A percentile compares a stretch with the other conserved stretches of the same genome.
These are phyloP conservation scores for Drosophila seguyi DNA, from an alignment of 1,140 invertebrate genomes.

Conservation along the genomic window DNA sequence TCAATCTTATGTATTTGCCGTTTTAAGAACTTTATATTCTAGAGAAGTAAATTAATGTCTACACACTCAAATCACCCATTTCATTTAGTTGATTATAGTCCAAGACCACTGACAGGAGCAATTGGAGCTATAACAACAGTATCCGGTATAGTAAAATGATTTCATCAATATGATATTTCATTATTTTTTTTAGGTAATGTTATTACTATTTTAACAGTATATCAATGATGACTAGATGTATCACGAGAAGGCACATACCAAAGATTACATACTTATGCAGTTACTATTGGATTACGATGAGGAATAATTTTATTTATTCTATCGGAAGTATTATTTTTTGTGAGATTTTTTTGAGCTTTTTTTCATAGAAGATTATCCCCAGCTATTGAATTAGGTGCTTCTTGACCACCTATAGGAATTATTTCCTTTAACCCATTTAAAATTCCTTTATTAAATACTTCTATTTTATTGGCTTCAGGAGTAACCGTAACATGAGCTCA, in stretches of 20 bases:
- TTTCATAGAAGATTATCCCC: conserved; percentile 88
- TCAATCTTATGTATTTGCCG: conserved; percentile 87
- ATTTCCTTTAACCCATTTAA: conserved; percentile 87
- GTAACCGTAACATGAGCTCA: conserved; percentile 87
- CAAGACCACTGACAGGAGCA: conserved; percentile 47
- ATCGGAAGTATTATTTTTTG: conserved; percentile 54
- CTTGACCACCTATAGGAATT: conserved; percentile 87
- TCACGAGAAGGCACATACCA: conserved; percentile 87
- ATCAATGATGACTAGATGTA: conserved; percentile 89
- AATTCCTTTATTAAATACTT: too few species aligned
- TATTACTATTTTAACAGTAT: conserved; percentile 85
- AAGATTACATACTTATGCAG: conserved; percentile 85
- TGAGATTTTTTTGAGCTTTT: conserved; percentile 83
- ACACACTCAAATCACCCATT: conserved; percentile 85
- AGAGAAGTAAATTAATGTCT: too few species aligned
- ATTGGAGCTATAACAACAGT: conserved; percentile 57
- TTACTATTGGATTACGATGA: conserved; percentile 84
- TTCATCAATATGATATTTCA: too few species aligned
- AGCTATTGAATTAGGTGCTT: conserved; percentile 87
- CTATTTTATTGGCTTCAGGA: conserved; percentile 87
- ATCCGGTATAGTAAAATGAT: conserved; percentile 59
- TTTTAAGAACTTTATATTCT: conserved; percentile 86
- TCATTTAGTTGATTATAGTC: conserved; percentile 87
- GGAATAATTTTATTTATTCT: conserved; percentile 63
- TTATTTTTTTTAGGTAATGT: conserved; percentile 85